phyloP scores from a whole-genome alignment of 2,888 invertebrate species.

The Tholera decimalis region DNA sequence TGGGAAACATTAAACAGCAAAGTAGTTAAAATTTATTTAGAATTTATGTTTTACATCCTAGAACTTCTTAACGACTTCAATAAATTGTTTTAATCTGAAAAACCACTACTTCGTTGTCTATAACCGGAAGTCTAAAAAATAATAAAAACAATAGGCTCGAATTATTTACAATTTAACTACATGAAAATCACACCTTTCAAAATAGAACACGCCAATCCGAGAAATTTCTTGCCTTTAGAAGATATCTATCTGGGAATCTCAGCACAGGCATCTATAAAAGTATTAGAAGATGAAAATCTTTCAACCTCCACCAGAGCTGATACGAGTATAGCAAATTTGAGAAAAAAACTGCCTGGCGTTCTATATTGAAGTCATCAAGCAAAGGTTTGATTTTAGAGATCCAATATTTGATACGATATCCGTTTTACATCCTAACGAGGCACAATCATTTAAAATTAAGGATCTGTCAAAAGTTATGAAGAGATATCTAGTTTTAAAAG shows the following conservation, averaged over 20 bases:
- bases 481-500: background rate
- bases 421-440: background rate
- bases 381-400: background rate
- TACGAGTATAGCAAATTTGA: background rate
- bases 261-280: background rate
- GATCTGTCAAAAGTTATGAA: background rate
- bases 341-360: background rate
- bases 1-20: background rate
- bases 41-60: conserved; percentile 15
- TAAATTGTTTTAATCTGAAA: conserved; percentile 18
- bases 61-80: conserved; percentile 20
- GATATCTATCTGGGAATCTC: background rate
- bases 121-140: conserved; percentile 19
- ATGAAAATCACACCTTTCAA: background rate
- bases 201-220: background rate
- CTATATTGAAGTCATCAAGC: background rate
- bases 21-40: conserved; percentile 10
- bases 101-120: conserved; percentile 10
- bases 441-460: background rate
- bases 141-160: conserved; percentile 13
- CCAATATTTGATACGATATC: background rate
- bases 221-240: background rate
- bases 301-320: background rate
- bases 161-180: background rate
- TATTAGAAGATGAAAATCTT: background rate